Base-by-base conservation (phyloP, 1,140 invertebrate genomes). In the Drosophila oshimai region DNA sequence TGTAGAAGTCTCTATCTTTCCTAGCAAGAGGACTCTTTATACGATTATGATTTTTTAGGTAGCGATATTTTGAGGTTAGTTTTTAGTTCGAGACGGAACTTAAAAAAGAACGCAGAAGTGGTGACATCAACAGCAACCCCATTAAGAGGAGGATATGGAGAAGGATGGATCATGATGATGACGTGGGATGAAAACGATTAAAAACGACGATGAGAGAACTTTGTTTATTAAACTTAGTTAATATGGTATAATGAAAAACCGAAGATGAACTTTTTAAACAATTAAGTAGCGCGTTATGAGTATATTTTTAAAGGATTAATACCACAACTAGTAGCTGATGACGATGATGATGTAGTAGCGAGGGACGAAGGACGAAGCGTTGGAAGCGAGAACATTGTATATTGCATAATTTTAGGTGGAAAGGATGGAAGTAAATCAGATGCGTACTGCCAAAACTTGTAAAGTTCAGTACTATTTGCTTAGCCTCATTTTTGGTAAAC, bases 371-470 rank as follows among this genome's bases (percentile, higher is more conserved):
- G 26, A 17, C 22, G 33, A 55, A 67, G 12, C 49, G 41, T 44
- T 44, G 53, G 49, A 64, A 70, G 42, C 75, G 71, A 69, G 46
- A 62, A 83, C 68, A 72, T 86, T 86, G 81, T 87, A 86, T 74
- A 86, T 86, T 86, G 76, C 80, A 84, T 86, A 84, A 84, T 84
- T 84, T 84, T 79, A 74, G 61, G 44, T 78, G 80, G 54, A 60
- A 46, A 71, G 41, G 44, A 47, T 17, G 41, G 37, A 44, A 53
- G 37, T 74, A 74, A 55, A 86, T 65, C 61, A 72, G 65, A 65
- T 81, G 76, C 81, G 81, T 86, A 90, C 88, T 90, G 88, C 88
- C 88, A 89, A 89, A 89, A 88, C 88, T 90, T 90, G 70, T 73
- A 90, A 90, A 89, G 87, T 90, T 86, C 86, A 74, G 86, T 86